These are phyloP conservation scores for Melieria crassipennis DNA, from an alignment of 2,888 invertebrate species.

Conservation along the genomic window DNA sequence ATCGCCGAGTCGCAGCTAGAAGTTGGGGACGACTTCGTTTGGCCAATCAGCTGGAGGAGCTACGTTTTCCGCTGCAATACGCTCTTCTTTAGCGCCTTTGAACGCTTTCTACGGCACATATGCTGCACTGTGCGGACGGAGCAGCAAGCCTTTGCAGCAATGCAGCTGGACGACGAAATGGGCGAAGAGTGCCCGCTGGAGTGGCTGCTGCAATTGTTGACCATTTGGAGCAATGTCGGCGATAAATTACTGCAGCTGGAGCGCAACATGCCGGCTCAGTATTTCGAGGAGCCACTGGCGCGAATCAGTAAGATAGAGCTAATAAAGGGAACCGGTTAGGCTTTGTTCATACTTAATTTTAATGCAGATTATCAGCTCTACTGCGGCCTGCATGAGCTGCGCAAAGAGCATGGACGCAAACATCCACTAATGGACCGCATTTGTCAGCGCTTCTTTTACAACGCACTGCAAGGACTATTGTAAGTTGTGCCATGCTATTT, in stretches of 20 bases:
- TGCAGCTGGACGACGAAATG: no score
- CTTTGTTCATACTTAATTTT: not conserved
- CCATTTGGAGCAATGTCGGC: conserved; percentile 13
- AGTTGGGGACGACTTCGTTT: conserved; percentile 9
- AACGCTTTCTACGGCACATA: conserved; percentile 12
- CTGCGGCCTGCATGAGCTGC: conserved; percentile 3
- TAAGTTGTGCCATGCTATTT: not conserved
- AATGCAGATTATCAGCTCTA: conserved; percentile 11
- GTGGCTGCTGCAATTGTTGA: not conserved
- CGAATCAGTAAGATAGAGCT: conserved; percentile 11
- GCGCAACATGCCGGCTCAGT: conserved; percentile 1
- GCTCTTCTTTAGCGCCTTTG: conserved; percentile 13
- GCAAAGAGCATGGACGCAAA: not conserved
- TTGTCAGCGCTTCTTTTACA: not conserved
- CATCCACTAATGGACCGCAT: not conserved
- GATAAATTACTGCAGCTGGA: conserved; percentile 6
- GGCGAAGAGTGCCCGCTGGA: not conserved
- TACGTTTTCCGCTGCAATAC: conserved; percentile 19
- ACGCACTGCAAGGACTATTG: conserved; percentile 15
- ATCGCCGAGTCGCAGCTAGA: not conserved
- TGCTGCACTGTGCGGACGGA: not conserved
- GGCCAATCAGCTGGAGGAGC: not conserved
- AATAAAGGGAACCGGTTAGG: not conserved
- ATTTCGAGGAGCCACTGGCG: conserved; percentile 17
- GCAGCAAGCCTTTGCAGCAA: not conserved